Conservation (phyloP, 2,113 vertebrate genomes). For the Protobothrops mucrosquamatus region DNA sequence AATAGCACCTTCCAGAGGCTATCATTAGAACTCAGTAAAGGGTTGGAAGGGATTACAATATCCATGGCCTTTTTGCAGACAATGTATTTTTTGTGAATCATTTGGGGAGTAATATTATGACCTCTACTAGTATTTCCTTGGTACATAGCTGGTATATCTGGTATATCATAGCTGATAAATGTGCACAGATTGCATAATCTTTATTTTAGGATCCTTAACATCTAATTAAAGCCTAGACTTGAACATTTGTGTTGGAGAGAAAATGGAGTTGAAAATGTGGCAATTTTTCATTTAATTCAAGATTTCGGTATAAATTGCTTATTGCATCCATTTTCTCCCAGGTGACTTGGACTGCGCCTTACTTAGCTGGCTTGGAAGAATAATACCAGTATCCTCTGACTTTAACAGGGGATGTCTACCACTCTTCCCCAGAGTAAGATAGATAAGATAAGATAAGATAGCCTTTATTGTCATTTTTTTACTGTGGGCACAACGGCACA, state of each 20-base stretch:
- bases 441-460: too few relatives aligned
- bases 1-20: slow-evolving; percentile 39
- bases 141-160: neutral
- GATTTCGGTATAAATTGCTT: neutral
- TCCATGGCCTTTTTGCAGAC: neutral
- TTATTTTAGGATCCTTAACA: neutral
- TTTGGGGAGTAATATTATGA: neutral
- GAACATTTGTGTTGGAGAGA: neutral
- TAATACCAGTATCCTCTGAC: neutral
- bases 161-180: neutral
- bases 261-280: neutral
- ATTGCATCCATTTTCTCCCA: neutral
- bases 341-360: neutral
- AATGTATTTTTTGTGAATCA: slow-evolving; percentile 19
- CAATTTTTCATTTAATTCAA: neutral
- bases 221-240: neutral
- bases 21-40: slow-evolving; percentile 55
- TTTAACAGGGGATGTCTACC: neutral
- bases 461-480: too few relatives aligned
- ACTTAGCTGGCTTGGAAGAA: neutral
- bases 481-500: too few relatives aligned
- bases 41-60: slow-evolving; percentile 11
- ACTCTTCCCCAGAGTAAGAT: too few relatives aligned
- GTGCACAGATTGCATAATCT: neutral
- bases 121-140: slow-evolving; percentile 4